These are phyloP conservation scores for Cassiopea xamachana DNA, from an alignment of 30 jellyfish, hydroid and myxozoan species.

Conservation along the genomic window DNA sequence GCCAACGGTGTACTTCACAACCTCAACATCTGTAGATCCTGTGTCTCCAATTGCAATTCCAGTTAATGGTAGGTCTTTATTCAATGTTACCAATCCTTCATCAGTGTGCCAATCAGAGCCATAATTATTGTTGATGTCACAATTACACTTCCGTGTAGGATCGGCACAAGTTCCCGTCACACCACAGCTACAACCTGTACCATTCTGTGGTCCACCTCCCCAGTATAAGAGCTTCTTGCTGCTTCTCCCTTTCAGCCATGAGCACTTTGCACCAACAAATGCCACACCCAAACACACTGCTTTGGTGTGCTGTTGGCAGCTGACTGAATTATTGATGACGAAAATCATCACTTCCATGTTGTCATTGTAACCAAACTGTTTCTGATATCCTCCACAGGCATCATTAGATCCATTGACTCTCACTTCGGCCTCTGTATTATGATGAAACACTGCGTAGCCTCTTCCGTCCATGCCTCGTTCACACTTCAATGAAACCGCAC, in stretches of 20 bases:
- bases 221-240: conserved; percentile 12
- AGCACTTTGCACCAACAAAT: not conserved
- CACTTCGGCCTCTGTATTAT: conserved; percentile 10
- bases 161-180: not conserved
- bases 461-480: conserved; percentile 1
- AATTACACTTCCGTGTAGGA: conserved; percentile 3
- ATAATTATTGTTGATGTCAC: conserved; percentile 32
- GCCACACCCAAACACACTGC: conserved; percentile 36
- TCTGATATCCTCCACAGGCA: conserved; percentile 26
- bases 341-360: conserved; percentile 2
- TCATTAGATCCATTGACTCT: conserved; percentile 27
- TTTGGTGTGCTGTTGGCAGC: conserved; percentile 9
- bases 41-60: conserved; percentile 68
- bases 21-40: conserved; percentile 1
- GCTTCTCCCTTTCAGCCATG: conserved; percentile 47
- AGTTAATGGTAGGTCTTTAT: conserved; percentile 36
- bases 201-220: conserved; percentile 52
- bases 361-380: not conserved
- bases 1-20: conserved; percentile 37
- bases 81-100: conserved; percentile 29
- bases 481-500: conserved; percentile 8
- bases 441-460: conserved; percentile 33
- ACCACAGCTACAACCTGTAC: conserved; percentile 33
- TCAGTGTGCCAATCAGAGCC: not conserved
- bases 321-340: conserved; percentile 20